phyloP scores from a whole-genome alignment of 2,888 invertebrate species.

The Dusona sp. region DNA sequence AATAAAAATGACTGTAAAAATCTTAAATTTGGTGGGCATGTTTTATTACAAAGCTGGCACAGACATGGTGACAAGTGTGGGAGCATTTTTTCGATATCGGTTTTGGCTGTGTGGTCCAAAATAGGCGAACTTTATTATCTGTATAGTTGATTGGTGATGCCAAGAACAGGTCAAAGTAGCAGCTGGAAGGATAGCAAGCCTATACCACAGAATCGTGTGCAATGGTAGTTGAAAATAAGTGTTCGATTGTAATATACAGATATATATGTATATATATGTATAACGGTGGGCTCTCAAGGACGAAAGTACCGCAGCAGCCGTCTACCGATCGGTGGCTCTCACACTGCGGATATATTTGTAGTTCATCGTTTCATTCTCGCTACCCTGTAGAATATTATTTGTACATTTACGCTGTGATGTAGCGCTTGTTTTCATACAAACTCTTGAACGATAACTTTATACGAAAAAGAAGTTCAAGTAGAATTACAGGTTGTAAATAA shows the following conservation, averaged over 20 bases:
- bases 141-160: slow-evolving; percentile 22
- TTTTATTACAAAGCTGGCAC: no score
- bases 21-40: no score
- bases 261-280: slow-evolving; percentile 28
- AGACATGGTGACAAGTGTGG: neutral
- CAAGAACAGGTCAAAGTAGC: slow-evolving; percentile 29
- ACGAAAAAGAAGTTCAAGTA: neutral
- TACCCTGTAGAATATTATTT: neutral
- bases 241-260: slow-evolving; percentile 24
- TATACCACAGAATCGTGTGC: slow-evolving; percentile 34
- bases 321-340: slow-evolving; percentile 55
- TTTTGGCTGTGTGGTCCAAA: neutral
- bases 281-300: slow-evolving; percentile 57
- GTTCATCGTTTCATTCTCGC: neutral
- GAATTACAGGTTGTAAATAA: neutral
- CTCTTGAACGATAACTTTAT: neutral
- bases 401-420: neutral
- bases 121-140: slow-evolving; percentile 26
- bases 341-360: slow-evolving; percentile 39
- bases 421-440: neutral
- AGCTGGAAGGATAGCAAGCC: neutral
- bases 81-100: neutral
- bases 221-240: slow-evolving; percentile 31
- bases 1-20: no score
- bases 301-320: slow-evolving; percentile 67